Base-by-base conservation (phyloP, 2,113 vertebrate genomes). In the Globicephala melas region DNA sequence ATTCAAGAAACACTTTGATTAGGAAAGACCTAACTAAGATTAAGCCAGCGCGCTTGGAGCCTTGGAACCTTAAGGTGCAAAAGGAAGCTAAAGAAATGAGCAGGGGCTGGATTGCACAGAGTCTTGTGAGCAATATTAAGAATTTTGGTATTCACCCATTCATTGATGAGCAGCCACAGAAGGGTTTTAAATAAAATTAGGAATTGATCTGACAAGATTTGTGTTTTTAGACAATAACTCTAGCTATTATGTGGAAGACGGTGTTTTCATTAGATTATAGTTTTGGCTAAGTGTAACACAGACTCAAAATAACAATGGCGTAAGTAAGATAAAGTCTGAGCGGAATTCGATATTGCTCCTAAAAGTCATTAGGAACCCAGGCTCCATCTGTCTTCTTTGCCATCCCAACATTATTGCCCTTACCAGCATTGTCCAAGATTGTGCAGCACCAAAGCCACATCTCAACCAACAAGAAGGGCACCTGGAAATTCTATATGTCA, bases 151-250 rank as follows among this genome's bases (percentile, higher is more conserved):
- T 62, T 89, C 7, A 62, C 53, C 11, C 25, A 79, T 81, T 92
- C 20, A 80, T n/a, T 80, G 60, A 77, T 26, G 5, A 41, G 79
- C 44, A 89, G 62, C 14, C 53, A 84, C 53, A 44, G 21, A 89
- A 96, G 15, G 23, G n/a, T 92, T 87, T 95, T 74, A 63, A n/a
- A 38, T 77, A 68, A 89, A 89, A 81, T 73, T 80, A 55, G 20
- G 7, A 41, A 89, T 71, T 53, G 38, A n/a, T 70, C 15, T 68
- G 25, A 62, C 81, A 31, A 68, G 9, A 74, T 67, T 82, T 82
- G 58, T 67, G 28, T 74, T 89, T 74, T 82, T 65, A 89, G 44
- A 94, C 0, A 3, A 65, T 31, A 10, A 81, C 41, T 81, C 11
- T 63, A 31, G 25, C 26, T 70, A 31, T 68, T 85, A n/a, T 62